A percentile compares a stretch with the other conserved stretches of the same genome.
These are phyloP conservation scores for Holacanthus passer DNA, from an alignment of 2,113 vertebrate species.

Conservation along the genomic window DNA sequence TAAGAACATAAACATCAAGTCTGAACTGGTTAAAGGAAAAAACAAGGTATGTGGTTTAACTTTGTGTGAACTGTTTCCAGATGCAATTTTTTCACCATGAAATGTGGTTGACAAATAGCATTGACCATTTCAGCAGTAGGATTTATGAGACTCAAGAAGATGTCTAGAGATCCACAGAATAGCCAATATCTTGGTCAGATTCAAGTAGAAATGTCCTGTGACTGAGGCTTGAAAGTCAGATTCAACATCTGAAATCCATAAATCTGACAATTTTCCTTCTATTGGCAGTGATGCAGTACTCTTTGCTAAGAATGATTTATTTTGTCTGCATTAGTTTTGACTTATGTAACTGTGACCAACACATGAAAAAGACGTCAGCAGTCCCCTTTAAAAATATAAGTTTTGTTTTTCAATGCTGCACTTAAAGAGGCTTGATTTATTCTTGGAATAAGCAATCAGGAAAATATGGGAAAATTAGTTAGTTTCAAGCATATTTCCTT, in stretches of 20 bases:
- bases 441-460: not conserved
- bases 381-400: conserved; percentile 4
- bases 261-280: conserved; percentile 24
- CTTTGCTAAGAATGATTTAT: conserved; percentile 25
- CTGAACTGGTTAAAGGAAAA: conserved; percentile 71
- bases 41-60: conserved; percentile 79
- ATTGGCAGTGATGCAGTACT: conserved; percentile 27
- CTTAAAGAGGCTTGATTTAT: conserved; percentile 17
- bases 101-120: conserved; percentile 16
- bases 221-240: conserved; percentile 15
- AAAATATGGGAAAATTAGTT: conserved; percentile 12
- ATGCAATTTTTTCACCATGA: not conserved
- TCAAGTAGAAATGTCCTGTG: conserved; percentile 18
- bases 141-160: conserved; percentile 20
- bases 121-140: not conserved
- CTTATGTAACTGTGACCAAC: conserved; percentile 42
- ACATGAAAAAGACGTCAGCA: conserved; percentile 13
- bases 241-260: conserved; percentile 56
- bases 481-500: not conserved
- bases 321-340: conserved; percentile 31
- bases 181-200: conserved; percentile 8
- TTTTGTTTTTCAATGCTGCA: conserved; percentile 27
- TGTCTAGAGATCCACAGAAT: not conserved
- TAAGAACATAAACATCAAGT: conserved; percentile 50
- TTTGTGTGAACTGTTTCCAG: not conserved